Conservation (phyloP, 2,113 vertebrate genomes). For the Catharus bicknelli region DNA sequence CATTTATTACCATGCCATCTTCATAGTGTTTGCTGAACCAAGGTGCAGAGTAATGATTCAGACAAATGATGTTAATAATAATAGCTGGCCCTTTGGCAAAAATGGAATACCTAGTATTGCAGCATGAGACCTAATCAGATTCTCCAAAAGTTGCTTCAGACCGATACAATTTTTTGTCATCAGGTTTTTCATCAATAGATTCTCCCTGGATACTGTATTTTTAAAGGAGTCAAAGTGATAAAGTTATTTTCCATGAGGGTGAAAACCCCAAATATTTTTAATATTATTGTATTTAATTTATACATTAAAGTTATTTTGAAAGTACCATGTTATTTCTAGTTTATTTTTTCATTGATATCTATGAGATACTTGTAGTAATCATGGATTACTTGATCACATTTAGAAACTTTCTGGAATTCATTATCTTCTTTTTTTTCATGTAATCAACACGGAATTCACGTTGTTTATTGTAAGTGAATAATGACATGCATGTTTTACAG, state of each 20-base stretch:
- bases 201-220: slow-evolving; percentile 56
- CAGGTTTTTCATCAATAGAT: slow-evolving; percentile 57
- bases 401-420: not conserved
- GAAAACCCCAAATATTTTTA: not conserved
- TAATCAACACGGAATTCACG: not conserved
- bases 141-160: slow-evolving; percentile 77
- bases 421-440: not conserved
- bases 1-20: slow-evolving; percentile 97
- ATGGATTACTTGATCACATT: not conserved
- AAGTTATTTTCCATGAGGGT: not conserved
- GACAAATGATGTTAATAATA: slow-evolving; percentile 99
- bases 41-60: slow-evolving; percentile 92
- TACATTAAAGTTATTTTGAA: not conserved
- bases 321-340: not conserved
- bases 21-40: slow-evolving; percentile 90
- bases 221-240: slow-evolving; percentile 48
- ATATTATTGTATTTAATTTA: not conserved
- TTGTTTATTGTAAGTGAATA: not conserved
- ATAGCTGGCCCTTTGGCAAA: slow-evolving; percentile 92
- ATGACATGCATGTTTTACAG: not conserved
- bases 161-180: slow-evolving; percentile 68
- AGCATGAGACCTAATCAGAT: slow-evolving; percentile 78
- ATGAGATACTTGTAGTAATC: not conserved
- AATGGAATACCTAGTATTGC: slow-evolving; percentile 76
- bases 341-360: not conserved